Base-by-base conservation (phyloP, 2,113 vertebrate species). In the Silurus meridionalis region DNA sequence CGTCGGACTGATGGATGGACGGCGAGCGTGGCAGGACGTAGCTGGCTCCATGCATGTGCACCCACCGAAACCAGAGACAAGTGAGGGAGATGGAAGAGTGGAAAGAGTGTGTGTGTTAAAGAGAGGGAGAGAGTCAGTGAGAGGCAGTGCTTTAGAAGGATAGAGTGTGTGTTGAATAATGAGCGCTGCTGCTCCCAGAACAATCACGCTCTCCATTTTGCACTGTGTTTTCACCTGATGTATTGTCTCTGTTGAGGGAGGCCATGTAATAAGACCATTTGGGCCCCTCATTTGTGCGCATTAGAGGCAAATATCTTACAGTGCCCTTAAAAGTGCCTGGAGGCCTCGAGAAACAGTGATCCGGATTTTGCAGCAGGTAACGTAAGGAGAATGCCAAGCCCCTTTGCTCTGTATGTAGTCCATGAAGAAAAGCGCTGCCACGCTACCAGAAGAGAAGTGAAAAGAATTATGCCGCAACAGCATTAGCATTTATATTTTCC, bases 191-290 rank as follows among this genome's bases (percentile, higher is more conserved):
- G 92, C 93, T 94, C 94, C 93, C 94, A 91, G 91, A 95, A 95
- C 95, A 95, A 95, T 95, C 94, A 94, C 91, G 89, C 90, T 90
- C 93, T 93, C 92, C 91, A 93, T 93, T 93, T 93, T 93, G 92
- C 88, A 46, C 83, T 89, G 93, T 91, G 92, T 93, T 95, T 90
- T 90, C 91, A 91, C 92, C 93, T 95, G 95, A 95, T 94, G 92
- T 95, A 95, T 93, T 83, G 93, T 53, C 82, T 48, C 90, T 92
- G 93, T 94, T 91, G 90, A 93, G 94, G 92, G 94, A 94, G 90
- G 92, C 89, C 91, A 90, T 93, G 93, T 94, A 94, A 95, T 94
- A 94, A 95, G 94, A 93, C 93, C 93, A 94, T 95, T 94, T 94
- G 92, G 92, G 93, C 90, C 90, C 92, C 93, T 94, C 92, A 93